Evolutionary conservation across 2,888 invertebrate species (phyloP).

Genomic region (Aphidoletes aphidimyza): DNA sequence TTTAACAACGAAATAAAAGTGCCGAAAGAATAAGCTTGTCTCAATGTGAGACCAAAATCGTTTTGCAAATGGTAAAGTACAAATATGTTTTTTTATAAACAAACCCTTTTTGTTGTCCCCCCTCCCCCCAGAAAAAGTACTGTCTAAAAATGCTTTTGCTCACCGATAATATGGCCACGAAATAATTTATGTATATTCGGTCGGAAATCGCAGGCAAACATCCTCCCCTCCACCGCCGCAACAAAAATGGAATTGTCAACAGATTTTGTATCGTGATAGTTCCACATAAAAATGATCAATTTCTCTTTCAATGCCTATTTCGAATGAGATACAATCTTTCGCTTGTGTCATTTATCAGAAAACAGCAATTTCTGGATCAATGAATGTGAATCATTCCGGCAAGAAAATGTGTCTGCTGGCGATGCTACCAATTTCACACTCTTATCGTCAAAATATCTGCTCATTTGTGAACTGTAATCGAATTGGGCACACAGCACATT

Average conservation of each 20-base stretch:
- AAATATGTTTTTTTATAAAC: too few relatives aligned
- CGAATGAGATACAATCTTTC: conserved; percentile 15
- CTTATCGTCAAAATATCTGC: not conserved
- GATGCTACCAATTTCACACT: not conserved
- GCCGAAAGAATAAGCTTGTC: too few relatives aligned
- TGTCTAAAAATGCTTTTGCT: too few relatives aligned
- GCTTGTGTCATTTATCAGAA: conserved; percentile 2
- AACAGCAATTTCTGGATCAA: conserved; percentile 33
- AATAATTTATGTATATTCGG: conserved; percentile 14
- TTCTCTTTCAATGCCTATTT: not conserved
- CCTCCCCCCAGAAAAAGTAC: too few relatives aligned
- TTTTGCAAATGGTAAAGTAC: too few relatives aligned
- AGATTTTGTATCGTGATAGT: not conserved
- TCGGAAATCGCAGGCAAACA: conserved; percentile 2
- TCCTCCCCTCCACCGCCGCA: too few relatives aligned
- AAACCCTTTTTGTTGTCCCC: too few relatives aligned
- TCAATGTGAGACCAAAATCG: too few relatives aligned
- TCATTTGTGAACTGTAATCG: not conserved
- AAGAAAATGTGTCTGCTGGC: not conserved
- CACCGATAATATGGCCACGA: not conserved
- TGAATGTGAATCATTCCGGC: not conserved
- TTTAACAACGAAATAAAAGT: too few relatives aligned
- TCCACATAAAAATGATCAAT: conserved; percentile 40
- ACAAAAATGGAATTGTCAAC: not conserved
- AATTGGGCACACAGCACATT: not conserved